Evolutionary conservation across 2,888 invertebrate species (phyloP), one percentile per base, ranked within the genome.

Genomic region (Norana najaformis): DNA sequence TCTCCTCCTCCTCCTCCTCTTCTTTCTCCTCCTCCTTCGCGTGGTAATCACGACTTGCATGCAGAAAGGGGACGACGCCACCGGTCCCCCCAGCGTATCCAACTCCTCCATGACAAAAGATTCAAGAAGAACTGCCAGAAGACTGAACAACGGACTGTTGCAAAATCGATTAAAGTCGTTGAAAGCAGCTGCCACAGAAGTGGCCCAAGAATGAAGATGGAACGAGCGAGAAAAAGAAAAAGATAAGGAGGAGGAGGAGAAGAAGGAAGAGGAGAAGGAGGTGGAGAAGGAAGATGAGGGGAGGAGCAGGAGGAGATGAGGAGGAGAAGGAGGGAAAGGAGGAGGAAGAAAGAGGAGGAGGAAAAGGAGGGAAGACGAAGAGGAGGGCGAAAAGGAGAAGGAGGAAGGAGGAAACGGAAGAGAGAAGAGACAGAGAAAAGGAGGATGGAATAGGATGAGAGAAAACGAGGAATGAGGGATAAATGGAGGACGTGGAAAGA

Each of bases 131-230:
- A 69, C 30, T 69, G n/a, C n/a, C 69, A 3, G 30, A 1, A 30
- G 69, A 88, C 23, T 1, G 23, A 41, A 41, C 69, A 69, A 69
- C 11, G n/a, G 69, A 69, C 69, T 69, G 69, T 69, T n/a, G 69
- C 30, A n/a, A 69, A 69, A 69, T 69, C 69, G n/a, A 69, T 69
- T 69, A 69, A 8, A 1, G n/a, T 41, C 41, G 18, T 41, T 1
- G 37, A 88, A 88, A 38, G 88, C 35, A 14, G 88, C 36, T 36
- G 37, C 30, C 30, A 88, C 5, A 38, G 88, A 16, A 14, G 88
- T 35, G 18, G 37, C 36, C 36, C 1, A 38, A 5, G 39, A 88
- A 88, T 37, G 88, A 88, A 88, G 88, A 88, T 38, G 88, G 88
- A 38, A 88, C 20, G 88, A 88, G 37, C 13, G 88, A 14, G 37